Evolutionary conservation across 2,113 vertebrate genomes (phyloP).

Genomic region (Carassius auratus): DNA sequence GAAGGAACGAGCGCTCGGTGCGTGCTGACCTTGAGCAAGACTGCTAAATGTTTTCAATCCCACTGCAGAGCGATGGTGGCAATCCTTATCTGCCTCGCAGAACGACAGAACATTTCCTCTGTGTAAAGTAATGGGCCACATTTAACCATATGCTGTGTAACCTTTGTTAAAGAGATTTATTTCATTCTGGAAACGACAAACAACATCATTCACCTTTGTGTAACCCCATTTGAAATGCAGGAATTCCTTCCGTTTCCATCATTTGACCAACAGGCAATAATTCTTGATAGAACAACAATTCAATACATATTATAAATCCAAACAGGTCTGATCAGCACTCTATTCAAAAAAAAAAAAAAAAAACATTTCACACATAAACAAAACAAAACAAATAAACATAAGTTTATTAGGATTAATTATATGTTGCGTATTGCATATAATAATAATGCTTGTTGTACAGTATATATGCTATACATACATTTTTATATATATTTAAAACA

Average conservation of each 20-base stretch:
- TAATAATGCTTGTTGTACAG: too few species aligned
- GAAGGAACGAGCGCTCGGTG: not conserved
- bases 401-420: too few species aligned
- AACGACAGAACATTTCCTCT: not conserved
- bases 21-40: conserved; percentile 1
- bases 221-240: not conserved
- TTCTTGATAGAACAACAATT: not conserved
- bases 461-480: too few species aligned
- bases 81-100: not conserved
- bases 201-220: not conserved
- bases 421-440: too few species aligned
- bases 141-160: not conserved
- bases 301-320: not conserved
- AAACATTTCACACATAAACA: too few species aligned
- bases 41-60: conserved; percentile 5
- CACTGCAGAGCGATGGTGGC: not conserved
- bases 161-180: not conserved
- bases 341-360: too few species aligned
- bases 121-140: not conserved
- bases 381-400: too few species aligned
- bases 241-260: not conserved
- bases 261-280: not conserved
- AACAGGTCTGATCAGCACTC: too few species aligned
- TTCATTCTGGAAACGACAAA: not conserved
- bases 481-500: too few species aligned